Evolutionary conservation across 1,140 invertebrate genomes (phyloP), one percentile per base, ranked within the genome.

Genomic region (Leptinotarsa defecta): DNA sequence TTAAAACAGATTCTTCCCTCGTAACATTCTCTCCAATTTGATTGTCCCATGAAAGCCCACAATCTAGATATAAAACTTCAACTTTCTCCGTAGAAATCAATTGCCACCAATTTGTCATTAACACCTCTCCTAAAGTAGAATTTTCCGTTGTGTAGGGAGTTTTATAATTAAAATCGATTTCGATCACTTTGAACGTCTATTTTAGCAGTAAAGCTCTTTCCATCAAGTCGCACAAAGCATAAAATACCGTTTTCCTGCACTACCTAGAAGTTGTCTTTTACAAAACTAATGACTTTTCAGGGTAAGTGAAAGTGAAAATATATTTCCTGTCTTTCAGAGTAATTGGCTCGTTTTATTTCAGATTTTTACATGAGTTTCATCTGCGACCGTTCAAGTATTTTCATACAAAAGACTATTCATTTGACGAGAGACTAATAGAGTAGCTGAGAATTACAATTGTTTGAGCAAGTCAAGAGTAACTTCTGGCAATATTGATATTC

Each of bases 141-240:
- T 68, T 68, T 68, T 68, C 27, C 65, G 65, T 68, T 68, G 27
- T 57, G n/a, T 43, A 15, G 65, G 34, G 70, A 61, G 48, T 71
- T 71, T 71, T 63, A 71, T 71, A 71, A 71, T 71, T 71, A 71
- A 71, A 71, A 71, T 71, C 70, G 70, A 71, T 71, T 71, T 61
- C 52, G 48, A 71, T 71, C 61, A 71, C 70, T 71, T 61, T 20
- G 48, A 19, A 71, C 57, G 57, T 71, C 70, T 71, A 71, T 71
- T 71, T 71, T 22, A 34, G 48, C 24, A 48, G 22, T 19, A 52
- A 61, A 27, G 15, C 17, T 19, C 17, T 71, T 48, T 71, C 19
- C 27, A 57, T 61, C 13, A 17, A 17, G 52, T 57, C 52, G n/a
- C 52, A 57, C n/a, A 19, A 57, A 57, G 52, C 15, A 57, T 57